Evolutionary conservation across 1,140 invertebrate species (phyloP), one percentile per base, ranked within the genome.

Genomic region (Hypothenemus hampei): DNA sequence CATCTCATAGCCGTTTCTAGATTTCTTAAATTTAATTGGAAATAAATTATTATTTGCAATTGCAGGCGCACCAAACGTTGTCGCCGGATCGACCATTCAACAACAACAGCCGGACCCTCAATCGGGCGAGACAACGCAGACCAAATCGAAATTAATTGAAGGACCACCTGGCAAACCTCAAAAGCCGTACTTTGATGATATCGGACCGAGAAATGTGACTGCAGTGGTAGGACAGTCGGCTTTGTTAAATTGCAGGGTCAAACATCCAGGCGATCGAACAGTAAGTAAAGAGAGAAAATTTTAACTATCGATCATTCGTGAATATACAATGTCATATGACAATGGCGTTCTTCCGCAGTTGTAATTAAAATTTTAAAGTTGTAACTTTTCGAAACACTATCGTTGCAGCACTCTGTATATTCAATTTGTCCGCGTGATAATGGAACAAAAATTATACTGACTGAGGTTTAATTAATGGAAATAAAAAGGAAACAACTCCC

Each of bases 221-320:
- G 81, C 86, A 1, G 84, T 90, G 23, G 86, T 91, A 3, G 90
- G 90, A 3, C 88, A 92, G 72, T 83, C 86, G 3, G 85, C 87
- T 3, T 75, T 88, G 59, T 78, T 93, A 50, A 83, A 83, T 67
- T 93, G 89, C 71, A 78, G 86, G 46, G 89, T 91, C 16, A 90
- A 90, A 68, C 85, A 91, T 74, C 86, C 88, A 49, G 89, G 87
- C 3, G 87, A 93, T 65, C 79, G 89, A 75, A 91, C 89, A 72
- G 91, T 93, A 73, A 86, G 85, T 79, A 13, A 16, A 1, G 2
- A 2, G 8, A 31, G 3, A 13, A 8, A 2, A 1, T 31, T 31
- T 31, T 3, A 3, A n/a, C n/a, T n/a, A n/a, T n/a, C n/a, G n/a
- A n/a, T n/a, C n/a, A n/a, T n/a, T n/a, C n/a, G n/a, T n/a, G n/a